phyloP scores from a whole-genome alignment of 1,140 invertebrate species.

The Rhizoglyphus robini region DNA sequence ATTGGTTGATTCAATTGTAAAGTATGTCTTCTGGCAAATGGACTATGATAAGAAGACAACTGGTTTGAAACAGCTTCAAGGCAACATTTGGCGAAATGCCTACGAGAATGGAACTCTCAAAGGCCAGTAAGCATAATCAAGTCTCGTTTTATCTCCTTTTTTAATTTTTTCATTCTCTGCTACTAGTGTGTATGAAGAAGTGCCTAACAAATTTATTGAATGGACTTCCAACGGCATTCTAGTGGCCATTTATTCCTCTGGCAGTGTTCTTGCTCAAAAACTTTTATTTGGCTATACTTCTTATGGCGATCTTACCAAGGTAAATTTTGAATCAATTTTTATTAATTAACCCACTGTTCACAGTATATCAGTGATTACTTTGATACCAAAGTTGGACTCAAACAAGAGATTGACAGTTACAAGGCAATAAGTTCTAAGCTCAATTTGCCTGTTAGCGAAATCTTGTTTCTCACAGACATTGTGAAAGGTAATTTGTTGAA shows the following conservation, averaged over 20 bases:
- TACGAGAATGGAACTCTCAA: slow-evolving; percentile 59
- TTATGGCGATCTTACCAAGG: slow-evolving; percentile 56
- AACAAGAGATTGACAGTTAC: slow-evolving; percentile 57
- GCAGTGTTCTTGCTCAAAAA: slow-evolving; percentile 77
- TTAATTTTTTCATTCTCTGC: no score
- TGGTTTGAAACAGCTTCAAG: slow-evolving; percentile 70
- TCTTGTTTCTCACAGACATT: slow-evolving; percentile 73
- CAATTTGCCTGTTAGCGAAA: slow-evolving; percentile 43
- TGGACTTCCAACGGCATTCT: slow-evolving; percentile 49
- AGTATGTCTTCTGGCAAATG: slow-evolving; percentile 62
- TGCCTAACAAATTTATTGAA: slow-evolving; percentile 50
- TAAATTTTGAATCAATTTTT: slow-evolving; percentile 30
- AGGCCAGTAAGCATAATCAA: slow-evolving; percentile 88
- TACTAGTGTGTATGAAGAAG: slow-evolving; percentile 75
- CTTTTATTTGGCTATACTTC: slow-evolving; percentile 62
- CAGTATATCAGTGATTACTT: slow-evolving; percentile 63
- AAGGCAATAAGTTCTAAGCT: slow-evolving; percentile 56
- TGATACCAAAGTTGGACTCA: slow-evolving; percentile 67
- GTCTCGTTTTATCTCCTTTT: no score
- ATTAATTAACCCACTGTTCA: neutral
- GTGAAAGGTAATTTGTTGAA: slow-evolving; percentile 47
- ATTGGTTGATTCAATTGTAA: slow-evolving; percentile 30
- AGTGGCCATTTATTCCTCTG: slow-evolving; percentile 80
- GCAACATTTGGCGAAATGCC: slow-evolving; percentile 69
- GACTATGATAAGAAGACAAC: slow-evolving; percentile 60